Evolutionary conservation across 2,797 vertebrate species (phyloP).

Genomic region (Ctenochaetus hawaiiensis): DNA sequence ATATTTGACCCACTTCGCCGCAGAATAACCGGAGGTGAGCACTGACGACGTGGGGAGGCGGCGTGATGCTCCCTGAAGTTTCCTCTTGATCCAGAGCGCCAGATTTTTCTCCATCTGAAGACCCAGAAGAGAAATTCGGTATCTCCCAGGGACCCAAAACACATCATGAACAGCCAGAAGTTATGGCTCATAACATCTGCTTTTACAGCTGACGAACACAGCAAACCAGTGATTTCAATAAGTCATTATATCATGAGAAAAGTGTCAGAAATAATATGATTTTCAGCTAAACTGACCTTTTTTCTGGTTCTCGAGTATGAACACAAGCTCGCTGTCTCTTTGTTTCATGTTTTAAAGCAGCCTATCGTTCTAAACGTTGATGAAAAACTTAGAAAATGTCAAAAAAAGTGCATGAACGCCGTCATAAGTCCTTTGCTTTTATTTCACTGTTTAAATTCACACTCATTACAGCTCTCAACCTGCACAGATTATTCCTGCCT

Average conservation of each 20-base stretch:
- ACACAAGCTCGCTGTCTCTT: constrained; percentile 13
- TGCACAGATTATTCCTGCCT: constrained; percentile 4
- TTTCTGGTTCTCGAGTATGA: constrained; percentile 9
- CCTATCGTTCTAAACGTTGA: background rate
- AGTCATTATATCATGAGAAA: no score
- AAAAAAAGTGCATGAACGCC: background rate
- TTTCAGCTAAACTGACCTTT: no score
- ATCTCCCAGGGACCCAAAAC: no score
- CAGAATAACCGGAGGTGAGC: constrained; percentile 53
- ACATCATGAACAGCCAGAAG: no score
- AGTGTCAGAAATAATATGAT: no score
- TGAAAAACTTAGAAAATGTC: background rate
- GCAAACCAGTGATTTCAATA: no score
- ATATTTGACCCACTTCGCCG: constrained; percentile 59
- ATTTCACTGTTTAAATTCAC: background rate
- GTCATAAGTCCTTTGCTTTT: background rate
- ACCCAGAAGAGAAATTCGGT: no score
- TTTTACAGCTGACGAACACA: no score
- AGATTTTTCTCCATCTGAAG: no score
- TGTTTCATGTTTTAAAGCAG: constrained; percentile 24
- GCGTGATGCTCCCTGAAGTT: constrained; percentile 10
- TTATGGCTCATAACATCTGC: no score
- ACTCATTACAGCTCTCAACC: constrained; percentile 2
- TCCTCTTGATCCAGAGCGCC: background rate
- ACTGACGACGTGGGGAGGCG: constrained; percentile 12